Evolutionary conservation across 2,113 vertebrate genomes (phyloP).

Genomic region (Tetrax tetrax): DNA sequence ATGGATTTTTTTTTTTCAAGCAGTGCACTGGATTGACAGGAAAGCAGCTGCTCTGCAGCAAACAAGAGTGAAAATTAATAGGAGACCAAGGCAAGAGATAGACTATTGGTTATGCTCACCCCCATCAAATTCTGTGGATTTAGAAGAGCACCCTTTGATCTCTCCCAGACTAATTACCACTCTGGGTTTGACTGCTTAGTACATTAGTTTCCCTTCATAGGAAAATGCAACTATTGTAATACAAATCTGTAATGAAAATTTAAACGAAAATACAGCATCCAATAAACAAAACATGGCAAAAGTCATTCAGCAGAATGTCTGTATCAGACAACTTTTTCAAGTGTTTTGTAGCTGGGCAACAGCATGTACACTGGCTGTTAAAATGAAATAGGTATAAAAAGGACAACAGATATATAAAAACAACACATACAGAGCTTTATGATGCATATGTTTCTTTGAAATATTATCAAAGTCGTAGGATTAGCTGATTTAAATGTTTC

Average conservation of each 20-base stretch:
- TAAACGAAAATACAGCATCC: conserved; percentile 68
- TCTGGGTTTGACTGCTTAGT: conserved; percentile 68
- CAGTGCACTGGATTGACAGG: conserved; percentile 57
- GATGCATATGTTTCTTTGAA: not conserved
- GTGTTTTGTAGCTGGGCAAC: conserved; percentile 67
- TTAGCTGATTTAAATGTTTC: not conserved
- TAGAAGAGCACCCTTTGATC: conserved; percentile 76
- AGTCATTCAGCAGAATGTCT: conserved; percentile 65
- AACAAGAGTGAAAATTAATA: conserved; percentile 73
- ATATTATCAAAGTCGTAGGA: not conserved
- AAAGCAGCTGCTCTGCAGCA: conserved; percentile 64
- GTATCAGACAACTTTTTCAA: conserved; percentile 70
- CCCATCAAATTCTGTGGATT: conserved; percentile 69
- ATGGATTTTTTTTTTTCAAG: conserved; percentile 72
- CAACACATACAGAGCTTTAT: not conserved
- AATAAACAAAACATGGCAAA: conserved; percentile 66
- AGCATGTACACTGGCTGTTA: conserved; percentile 54
- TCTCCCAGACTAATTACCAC: conserved; percentile 75
- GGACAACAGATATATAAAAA: conserved; percentile 1
- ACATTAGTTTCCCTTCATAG: conserved; percentile 68
- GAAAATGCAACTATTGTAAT: conserved; percentile 63
- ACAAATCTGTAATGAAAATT: conserved; percentile 70
- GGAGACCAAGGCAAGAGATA: conserved; percentile 69
- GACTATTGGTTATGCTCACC: conserved; percentile 68
- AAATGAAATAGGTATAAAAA: conserved; percentile 63